A percentile compares a stretch with the other conserved stretches of the same genome.
Evolutionary conservation across 2,888 invertebrate species (phyloP).

Genomic region (Cantharis rustica): DNA sequence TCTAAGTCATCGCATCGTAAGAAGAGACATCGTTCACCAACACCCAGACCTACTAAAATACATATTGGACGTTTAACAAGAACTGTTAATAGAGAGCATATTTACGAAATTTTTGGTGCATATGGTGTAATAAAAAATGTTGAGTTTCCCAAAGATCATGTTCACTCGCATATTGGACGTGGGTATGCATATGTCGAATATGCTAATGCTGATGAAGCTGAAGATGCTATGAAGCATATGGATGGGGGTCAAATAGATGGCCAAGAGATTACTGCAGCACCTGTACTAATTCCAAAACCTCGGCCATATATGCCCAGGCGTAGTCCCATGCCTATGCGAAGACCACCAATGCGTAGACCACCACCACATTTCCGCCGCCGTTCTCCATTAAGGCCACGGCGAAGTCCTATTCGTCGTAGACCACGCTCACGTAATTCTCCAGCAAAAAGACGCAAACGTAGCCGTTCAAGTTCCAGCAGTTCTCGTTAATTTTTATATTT

Average conservation of each 20-base stretch:
- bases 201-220: conserved; percentile 91
- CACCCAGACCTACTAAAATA: conserved; percentile 90
- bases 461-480: conserved; percentile 76
- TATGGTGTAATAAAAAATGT: conserved; percentile 86
- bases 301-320: conserved; percentile 62
- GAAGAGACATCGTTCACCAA: conserved; percentile 82
- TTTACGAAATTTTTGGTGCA: conserved; percentile 86
- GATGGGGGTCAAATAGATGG: conserved; percentile 95
- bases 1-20: conserved; percentile 70
- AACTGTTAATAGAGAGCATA: conserved; percentile 90
- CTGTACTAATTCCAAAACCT: conserved; percentile 83
- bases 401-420: conserved; percentile 61
- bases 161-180: conserved; percentile 84
- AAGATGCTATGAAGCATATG: conserved; percentile 99
- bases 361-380: conserved; percentile 54
- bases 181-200: conserved; percentile 97
- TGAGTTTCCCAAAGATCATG: conserved; percentile 87
- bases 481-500: conserved; percentile 60
- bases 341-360: conserved; percentile 60
- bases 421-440: conserved; percentile 63
- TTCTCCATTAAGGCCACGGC: conserved; percentile 52
- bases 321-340: conserved; percentile 62
- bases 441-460: conserved; percentile 69
- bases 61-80: conserved; percentile 92
- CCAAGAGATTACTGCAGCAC: conserved; percentile 86